phyloP scores from a whole-genome alignment of 2,797 vertebrate species.

The Dallia pectoralis region DNA sequence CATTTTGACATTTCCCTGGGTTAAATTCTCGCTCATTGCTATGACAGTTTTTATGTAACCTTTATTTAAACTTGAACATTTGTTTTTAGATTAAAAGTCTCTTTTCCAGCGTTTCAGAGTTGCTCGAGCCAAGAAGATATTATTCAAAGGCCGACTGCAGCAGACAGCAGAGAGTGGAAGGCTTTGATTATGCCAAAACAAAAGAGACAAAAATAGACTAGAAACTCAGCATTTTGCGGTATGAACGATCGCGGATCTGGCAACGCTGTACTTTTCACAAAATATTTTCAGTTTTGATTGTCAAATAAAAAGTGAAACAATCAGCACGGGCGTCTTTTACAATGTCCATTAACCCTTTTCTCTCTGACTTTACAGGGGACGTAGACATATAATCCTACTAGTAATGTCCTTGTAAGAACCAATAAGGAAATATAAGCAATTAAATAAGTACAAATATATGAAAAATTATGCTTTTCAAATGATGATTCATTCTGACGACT shows the following conservation, averaged over 20 bases:
- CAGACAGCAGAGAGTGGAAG: slow-evolving; percentile 6
- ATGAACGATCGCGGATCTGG: slow-evolving; percentile 17
- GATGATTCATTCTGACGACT: too few relatives aligned
- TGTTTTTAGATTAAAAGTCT: neutral
- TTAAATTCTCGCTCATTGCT: too few relatives aligned
- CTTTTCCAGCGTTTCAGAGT: neutral
- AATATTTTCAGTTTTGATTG: slow-evolving; percentile 12
- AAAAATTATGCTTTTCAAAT: slow-evolving; percentile 57
- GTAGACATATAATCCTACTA: slow-evolving; percentile 64
- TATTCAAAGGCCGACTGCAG: neutral
- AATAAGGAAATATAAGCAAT: too few relatives aligned
- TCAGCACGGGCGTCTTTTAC: slow-evolving; percentile 35
- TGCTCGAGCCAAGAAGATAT: neutral
- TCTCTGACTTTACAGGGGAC: slow-evolving; percentile 50
- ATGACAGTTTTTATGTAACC: neutral
- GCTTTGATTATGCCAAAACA: slow-evolving; percentile 32
- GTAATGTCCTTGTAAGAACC: slow-evolving; percentile 54
- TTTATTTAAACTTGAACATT: slow-evolving; percentile 9
- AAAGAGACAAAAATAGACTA: slow-evolving; percentile 32
- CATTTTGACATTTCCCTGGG: too few relatives aligned
- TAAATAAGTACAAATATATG: too few relatives aligned
- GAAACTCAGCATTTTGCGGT: slow-evolving; percentile 24
- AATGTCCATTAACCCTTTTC: slow-evolving; percentile 48
- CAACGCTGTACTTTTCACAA: slow-evolving; percentile 20
- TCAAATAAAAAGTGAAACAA: slow-evolving; percentile 36